These are phyloP conservation scores for Bombylius major DNA, from an alignment of 2,888 invertebrate species.

Conservation along the genomic window DNA sequence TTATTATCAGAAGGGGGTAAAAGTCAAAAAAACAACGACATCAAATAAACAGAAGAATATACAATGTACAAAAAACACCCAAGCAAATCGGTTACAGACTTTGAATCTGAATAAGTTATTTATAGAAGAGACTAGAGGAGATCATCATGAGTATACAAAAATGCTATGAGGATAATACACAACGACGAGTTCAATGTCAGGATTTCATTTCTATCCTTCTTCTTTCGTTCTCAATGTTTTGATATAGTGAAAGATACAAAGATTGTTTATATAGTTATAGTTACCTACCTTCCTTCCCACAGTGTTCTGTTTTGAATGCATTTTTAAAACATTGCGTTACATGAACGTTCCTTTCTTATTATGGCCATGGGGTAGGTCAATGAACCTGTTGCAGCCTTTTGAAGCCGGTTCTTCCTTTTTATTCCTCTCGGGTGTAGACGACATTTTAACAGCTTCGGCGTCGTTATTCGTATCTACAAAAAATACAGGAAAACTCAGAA, in stretches of 20 bases:
- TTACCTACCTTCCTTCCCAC: not conserved
- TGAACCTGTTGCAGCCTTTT: conserved; percentile 6
- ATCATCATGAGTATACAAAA: not conserved
- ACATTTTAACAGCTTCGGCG: no score
- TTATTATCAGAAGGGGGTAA: conserved; percentile 5
- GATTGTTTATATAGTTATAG: not conserved
- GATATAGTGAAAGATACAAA: not conserved
- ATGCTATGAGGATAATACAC: conserved; percentile 4
- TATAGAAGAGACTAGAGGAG: not conserved
- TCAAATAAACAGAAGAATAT: no score
- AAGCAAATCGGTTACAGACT: not conserved
- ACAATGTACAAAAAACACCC: not conserved
- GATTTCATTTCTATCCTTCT: conserved; percentile 8
- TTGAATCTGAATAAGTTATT: not conserved
- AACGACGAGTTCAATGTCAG: conserved; percentile 9
- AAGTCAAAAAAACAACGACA: not conserved
- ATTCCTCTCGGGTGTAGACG: conserved; percentile 5
- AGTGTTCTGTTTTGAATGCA: not conserved
- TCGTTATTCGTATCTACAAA: no score
- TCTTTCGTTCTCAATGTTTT: not conserved
- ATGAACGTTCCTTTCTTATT: not conserved
- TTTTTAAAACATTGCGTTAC: not conserved
- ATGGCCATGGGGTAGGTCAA: conserved; percentile 3
- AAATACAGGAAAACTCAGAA: no score
- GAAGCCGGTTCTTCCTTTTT: conserved; percentile 6